These are phyloP conservation scores for Candoia aspera DNA, from an alignment of 2,113 vertebrate genomes.

Conservation along the genomic window DNA sequence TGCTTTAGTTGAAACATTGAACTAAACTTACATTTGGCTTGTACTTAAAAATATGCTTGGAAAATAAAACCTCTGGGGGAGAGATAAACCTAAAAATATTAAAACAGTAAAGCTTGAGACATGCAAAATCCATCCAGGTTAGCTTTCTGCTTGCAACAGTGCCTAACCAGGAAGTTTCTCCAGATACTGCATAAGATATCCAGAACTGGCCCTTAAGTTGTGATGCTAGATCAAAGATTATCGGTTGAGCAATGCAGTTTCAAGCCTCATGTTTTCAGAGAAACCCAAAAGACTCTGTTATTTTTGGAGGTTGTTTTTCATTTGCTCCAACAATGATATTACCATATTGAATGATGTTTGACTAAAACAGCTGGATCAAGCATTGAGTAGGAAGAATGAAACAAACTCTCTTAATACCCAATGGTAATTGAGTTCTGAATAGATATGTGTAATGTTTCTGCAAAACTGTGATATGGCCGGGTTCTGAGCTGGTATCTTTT, in stretches of 20 bases:
- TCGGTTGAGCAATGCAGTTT: not conserved
- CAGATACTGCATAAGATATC: not conserved
- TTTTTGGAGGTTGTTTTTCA: not conserved
- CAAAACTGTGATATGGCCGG: not conserved
- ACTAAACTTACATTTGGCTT: not conserved
- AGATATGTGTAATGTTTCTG: not conserved
- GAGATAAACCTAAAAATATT: not conserved
- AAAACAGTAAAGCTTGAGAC: not conserved
- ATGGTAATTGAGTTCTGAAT: not conserved
- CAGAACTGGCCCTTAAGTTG: not conserved
- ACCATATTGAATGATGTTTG: not conserved
- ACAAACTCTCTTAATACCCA: not conserved
- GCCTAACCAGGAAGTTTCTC: not conserved
- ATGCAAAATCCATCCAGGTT: not conserved
- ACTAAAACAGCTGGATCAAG: not conserved
- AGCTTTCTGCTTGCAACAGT: not conserved
- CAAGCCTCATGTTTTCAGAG: not conserved
- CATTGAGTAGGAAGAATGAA: not conserved
- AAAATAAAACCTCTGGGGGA: not conserved
- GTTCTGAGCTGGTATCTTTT: not conserved
- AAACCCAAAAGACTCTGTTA: not conserved
- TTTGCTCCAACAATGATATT: not conserved
- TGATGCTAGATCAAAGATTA: not conserved
- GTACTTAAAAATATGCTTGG: not conserved
- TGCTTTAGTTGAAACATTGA: not conserved